These are phyloP conservation scores for Dendrophyllia cribrosa DNA, from an alignment of 64 coral and sea anemone species.

Conservation along the genomic window DNA sequence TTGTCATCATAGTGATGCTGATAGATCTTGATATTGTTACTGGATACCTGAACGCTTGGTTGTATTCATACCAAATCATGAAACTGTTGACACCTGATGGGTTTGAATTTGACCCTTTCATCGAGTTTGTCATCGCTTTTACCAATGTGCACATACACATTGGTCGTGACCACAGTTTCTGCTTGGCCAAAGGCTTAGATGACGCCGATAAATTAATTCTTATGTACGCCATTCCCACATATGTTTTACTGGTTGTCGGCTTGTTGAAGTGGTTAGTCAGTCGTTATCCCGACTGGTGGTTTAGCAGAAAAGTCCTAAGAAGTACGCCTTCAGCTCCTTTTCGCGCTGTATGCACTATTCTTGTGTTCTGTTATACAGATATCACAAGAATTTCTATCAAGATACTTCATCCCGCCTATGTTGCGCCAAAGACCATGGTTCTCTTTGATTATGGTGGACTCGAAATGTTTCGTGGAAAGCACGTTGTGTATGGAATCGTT, in stretches of 20 bases:
- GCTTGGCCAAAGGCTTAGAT: slow-evolving; percentile 53
- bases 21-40: slow-evolving; percentile 73
- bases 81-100: slow-evolving; percentile 44
- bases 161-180: background rate
- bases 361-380: slow-evolving; percentile 87
- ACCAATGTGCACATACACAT: slow-evolving; percentile 34
- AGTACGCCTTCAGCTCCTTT: slow-evolving; percentile 31
- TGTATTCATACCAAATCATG: slow-evolving; percentile 87
- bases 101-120: slow-evolving; percentile 50
- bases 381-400: slow-evolving; percentile 78
- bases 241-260: background rate
- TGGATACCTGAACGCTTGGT: slow-evolving; percentile 77
- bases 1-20: slow-evolving; percentile 55
- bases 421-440: slow-evolving; percentile 33
- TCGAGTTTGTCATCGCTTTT: slow-evolving; percentile 55
- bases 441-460: slow-evolving; percentile 49
- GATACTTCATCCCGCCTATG: slow-evolving; percentile 30
- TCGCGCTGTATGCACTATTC: slow-evolving; percentile 77
- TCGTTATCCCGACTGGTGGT: slow-evolving; percentile 66
- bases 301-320: slow-evolving; percentile 32
- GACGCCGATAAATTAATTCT: slow-evolving; percentile 78
- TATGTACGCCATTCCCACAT: slow-evolving; percentile 50
- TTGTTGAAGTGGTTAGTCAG: slow-evolving; percentile 20
- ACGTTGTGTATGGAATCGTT: slow-evolving; percentile 53
- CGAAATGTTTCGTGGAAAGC: slow-evolving; percentile 62